Base-by-base conservation (phyloP, 2,888 invertebrate genomes). In the Volucella inanis region DNA sequence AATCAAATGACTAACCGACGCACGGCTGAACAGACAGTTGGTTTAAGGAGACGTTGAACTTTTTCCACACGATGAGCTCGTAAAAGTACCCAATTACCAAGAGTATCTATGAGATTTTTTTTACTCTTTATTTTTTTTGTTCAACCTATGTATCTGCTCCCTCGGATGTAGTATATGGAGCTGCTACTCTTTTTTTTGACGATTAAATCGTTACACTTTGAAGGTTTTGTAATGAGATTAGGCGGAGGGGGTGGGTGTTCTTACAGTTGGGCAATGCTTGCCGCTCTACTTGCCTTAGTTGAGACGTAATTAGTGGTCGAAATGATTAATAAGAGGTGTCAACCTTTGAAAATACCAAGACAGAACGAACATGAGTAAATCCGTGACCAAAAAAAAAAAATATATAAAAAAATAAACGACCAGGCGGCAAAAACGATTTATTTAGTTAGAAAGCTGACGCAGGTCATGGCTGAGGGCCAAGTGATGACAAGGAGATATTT, bases 51-150 rank as follows among this genome's bases (percentile, higher is more conserved):
- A 84, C 83, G 83, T 79, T 84, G 83, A 84, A 84, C 83, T 79
- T 84, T 74, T 84, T 83, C 78, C 83, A 83, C 83, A 55, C 83
- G 65, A 70, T 79, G 70, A 84, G 31, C 49, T 79, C 74, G 68
- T 65, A 59, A 79, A 68, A 84, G 68, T 65, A 74, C 57, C 78
- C 68, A 79, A 84, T 84, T 79, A 79, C 31, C 31, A 31, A 31
- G 31, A 31, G 31, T 31, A 31, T 31, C 31, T 62, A 38, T 50
- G 71, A 50, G 61, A 70, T 14, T 64, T 50, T 67, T 49, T 59
- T 45, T 22, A 22, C 3, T 22, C 59, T 67, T 41, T 50, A 22
- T 75, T 6, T 38, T 15, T 12, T 12, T 14, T 9, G 6, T 6
- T 31, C 4, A 6, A 31, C 6, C 6, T 31, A 31, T 31, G 31